Conservation (phyloP, 2,888 invertebrate genomes). For the Apamea sordens region DNA sequence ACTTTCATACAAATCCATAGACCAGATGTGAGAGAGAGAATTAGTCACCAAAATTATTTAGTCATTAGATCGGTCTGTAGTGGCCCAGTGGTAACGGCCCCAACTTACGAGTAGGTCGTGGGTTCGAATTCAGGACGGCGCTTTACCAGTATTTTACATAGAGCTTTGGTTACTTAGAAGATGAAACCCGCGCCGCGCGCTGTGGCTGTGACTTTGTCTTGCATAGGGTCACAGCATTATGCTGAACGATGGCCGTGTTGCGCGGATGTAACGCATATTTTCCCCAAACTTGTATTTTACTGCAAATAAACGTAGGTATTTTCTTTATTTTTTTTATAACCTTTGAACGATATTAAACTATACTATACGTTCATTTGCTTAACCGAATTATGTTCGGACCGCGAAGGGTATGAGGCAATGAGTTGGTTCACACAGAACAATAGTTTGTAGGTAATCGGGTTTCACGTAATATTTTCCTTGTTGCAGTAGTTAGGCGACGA, state of each 20-base stretch:
- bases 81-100: no score
- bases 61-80: no score
- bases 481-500: no score
- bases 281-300: neutral
- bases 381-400: constrained; percentile 1
- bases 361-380: neutral
- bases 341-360: neutral
- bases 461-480: no score
- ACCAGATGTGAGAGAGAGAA: no score
- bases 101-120: no score
- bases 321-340: neutral
- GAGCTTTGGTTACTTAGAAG: neutral
- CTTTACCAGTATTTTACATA: no score
- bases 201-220: neutral
- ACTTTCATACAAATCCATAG: no score
- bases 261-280: neutral
- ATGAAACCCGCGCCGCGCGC: neutral
- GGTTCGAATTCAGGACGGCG: no score
- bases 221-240: neutral
- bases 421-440: neutral
- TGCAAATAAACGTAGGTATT: neutral
- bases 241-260: neutral
- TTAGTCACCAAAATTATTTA: no score
- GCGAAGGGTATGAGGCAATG: neutral
- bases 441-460: no score